Base-by-base conservation (phyloP, 2,797 vertebrate species). In the Tamandua tetradactyla region DNA sequence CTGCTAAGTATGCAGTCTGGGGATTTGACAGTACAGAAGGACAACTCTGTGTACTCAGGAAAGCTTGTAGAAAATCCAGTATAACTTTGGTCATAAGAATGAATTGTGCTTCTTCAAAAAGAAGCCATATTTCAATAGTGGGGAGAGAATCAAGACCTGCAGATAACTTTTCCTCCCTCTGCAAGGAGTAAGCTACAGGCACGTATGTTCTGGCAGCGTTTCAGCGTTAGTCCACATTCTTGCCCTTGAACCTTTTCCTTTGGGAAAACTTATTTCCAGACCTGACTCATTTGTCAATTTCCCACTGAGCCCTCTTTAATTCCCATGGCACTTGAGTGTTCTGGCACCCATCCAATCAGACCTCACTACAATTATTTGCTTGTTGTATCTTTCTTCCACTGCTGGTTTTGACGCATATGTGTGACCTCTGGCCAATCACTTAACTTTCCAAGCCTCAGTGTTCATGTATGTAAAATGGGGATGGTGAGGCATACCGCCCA, bases 1-100 rank as follows among this genome's bases (percentile, higher is more conserved):
- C 75, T 96, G 68, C 22, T 96, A 94, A 94, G 95, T 96, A 82
- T 84, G 0, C 35, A 74, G 61, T 52, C 76, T 88, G n/a, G 81
- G 97, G 81, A 64, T 94, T 64, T 80, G 89, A 91, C 79, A 90
- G 44, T 74, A 44, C 86, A 90, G 64, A 23, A 95, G 37, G 84
- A 66, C 72, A 15, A 69, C 95, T 95, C 81, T 88, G 47, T 76
- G 37, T n/a, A 40, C 47, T 91, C 22, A 35, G 79, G 22, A 44
- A 91, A 89, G 52, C 74, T 66, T 84, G 76, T 87, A 97, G 85
- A 83, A 75, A 92, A 96, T 32, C 91, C 75, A 93, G 6, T 88
- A 23, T 75, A 95, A 83, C 75, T 94, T 27, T 30, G 1, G 40
- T 94, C 44, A 22, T 93, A 76, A 37, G 68, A 94, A 87, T 59